Evolutionary conservation across 2,888 invertebrate genomes (phyloP), one percentile per base, ranked within the genome.

Genomic region (Nemurella pictetii): DNA sequence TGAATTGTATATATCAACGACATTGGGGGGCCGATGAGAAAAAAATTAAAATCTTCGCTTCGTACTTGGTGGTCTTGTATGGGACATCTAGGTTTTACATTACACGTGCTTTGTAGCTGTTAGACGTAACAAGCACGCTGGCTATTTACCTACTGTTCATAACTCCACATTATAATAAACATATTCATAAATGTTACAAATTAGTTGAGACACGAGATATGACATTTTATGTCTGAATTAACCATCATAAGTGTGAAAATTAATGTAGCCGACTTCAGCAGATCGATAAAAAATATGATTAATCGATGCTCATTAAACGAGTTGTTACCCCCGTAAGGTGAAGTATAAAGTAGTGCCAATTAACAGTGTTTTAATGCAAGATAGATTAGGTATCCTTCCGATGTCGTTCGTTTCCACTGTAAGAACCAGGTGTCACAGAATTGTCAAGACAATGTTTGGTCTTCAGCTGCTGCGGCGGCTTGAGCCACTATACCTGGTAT

Each of bases 211-310:
- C 28, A 82, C 55, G 26, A 82, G 72, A 20, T 82, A 82, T 72
- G 82, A 27, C 82, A 82, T 82, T 82, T 82, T 55, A 82, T 55
- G 55, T 55, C 55, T 55, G 29, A 55, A 82, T 82, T 82, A 82
- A 82, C 25, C 82, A 27, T 28, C 82, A 72, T 82, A 55, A 82
- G 82, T 82, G 82, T 82, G 55, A 82, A 82, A 82, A 72, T 28
- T 72, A 28, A 36, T 82, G 82, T 82, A 4, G 15, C 55, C 0
- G 4, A 72, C 27, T 55, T 82, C 82, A 72, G 55, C 82, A 55
- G 55, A 82, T 82, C 72, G 82, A 82, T 82, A 82, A 32, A 81
- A 82, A 78, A 28, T 78, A 82, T 82, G 82, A 82, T 82, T 55
- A 55, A 82, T 82, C 55, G 82, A 9, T 26, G 78, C 9, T 55